phyloP scores from a whole-genome alignment of 2,797 vertebrate species.

The Bradypodion pumilum region DNA sequence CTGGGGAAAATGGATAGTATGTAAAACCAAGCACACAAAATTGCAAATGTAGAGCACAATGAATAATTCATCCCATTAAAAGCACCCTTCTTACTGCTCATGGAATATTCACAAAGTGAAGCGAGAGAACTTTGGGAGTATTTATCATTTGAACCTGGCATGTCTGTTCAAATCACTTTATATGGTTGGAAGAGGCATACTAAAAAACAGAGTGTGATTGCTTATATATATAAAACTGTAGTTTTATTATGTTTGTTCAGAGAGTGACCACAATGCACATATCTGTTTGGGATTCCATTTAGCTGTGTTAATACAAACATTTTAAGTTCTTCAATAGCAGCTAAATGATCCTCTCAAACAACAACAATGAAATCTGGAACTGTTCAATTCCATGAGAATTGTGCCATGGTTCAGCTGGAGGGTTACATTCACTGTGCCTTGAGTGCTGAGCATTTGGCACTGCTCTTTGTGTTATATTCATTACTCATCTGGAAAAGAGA shows the following conservation, averaged over 20 bases:
- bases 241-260: conserved; percentile 17
- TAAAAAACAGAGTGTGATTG: conserved; percentile 28
- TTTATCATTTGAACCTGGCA: conserved; percentile 30
- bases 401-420: background rate
- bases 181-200: background rate
- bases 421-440: background rate
- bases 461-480: background rate
- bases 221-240: conserved; percentile 27
- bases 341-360: background rate
- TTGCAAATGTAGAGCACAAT: conserved; percentile 56
- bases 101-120: conserved; percentile 37
- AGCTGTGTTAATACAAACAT: background rate
- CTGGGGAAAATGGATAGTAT: conserved; percentile 47
- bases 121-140: conserved; percentile 48
- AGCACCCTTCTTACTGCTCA: conserved; percentile 15
- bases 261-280: background rate
- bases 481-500: background rate
- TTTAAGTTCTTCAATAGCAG: background rate
- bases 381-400: background rate
- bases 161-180: conserved; percentile 7
- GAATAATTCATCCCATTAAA: conserved; percentile 53
- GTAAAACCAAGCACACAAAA: conserved; percentile 52
- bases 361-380: background rate
- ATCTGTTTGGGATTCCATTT: background rate
- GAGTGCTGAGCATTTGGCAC: background rate